Evolutionary conservation across 1,140 invertebrate genomes (phyloP).

Genomic region (Orussus abietinus): DNA sequence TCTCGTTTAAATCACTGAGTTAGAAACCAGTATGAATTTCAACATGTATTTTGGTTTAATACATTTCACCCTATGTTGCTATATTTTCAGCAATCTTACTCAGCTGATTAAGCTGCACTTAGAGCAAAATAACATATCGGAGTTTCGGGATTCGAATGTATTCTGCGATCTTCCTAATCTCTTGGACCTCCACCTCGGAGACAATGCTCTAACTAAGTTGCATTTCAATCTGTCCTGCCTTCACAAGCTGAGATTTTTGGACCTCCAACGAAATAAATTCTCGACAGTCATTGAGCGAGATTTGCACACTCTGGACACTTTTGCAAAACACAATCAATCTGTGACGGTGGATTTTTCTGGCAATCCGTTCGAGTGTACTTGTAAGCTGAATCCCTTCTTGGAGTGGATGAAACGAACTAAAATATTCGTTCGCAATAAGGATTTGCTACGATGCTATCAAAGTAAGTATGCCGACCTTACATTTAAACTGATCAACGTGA

Average conservation of each 20-base stretch:
- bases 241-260: conserved; percentile 64
- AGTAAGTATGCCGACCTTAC: conserved; percentile 23
- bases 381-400: conserved; percentile 60
- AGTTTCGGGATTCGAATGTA: conserved; percentile 62
- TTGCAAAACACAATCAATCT: conserved; percentile 55
- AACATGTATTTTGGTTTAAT: too few species aligned
- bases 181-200: conserved; percentile 66
- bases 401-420: conserved; percentile 63
- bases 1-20: too few species aligned
- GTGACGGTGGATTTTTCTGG: conserved; percentile 64
- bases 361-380: conserved; percentile 69
- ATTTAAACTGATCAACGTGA: conserved; percentile 27
- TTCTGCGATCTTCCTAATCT: conserved; percentile 70
- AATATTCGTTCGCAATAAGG: conserved; percentile 59
- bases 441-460: conserved; percentile 53
- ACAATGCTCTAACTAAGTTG: conserved; percentile 61
- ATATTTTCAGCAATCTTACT: conserved; percentile 55
- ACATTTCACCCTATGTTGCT: too few species aligned
- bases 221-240: conserved; percentile 69
- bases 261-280: conserved; percentile 69
- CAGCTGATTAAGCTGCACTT: conserved; percentile 70
- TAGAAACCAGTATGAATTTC: too few species aligned
- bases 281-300: conserved; percentile 58
- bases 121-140: conserved; percentile 74
- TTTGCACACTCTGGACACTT: conserved; percentile 57